A percentile compares a stretch with the other conserved stretches of the same genome.
Evolutionary conservation across 2,888 invertebrate species (phyloP).

Genomic region (Tetragonula carbonaria): DNA sequence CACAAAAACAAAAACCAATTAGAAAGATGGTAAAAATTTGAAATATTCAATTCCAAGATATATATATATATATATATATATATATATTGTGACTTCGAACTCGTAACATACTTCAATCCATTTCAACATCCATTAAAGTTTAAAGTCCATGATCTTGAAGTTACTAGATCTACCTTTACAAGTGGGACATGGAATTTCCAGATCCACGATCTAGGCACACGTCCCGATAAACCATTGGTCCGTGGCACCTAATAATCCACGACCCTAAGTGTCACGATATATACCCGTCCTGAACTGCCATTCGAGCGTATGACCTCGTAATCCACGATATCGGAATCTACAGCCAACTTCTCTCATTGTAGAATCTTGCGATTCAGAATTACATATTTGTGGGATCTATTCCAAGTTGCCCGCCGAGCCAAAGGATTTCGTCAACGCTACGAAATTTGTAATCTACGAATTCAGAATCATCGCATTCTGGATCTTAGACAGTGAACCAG

Average conservation of each 20-base stretch:
- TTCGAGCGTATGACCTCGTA: not conserved
- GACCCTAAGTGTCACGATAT: not conserved
- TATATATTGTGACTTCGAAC: not conserved
- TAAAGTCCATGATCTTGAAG: not conserved
- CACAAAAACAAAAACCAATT: not conserved
- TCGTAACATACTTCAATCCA: not conserved
- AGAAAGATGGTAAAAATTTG: not conserved
- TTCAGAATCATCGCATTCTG: not conserved
- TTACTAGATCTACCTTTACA: not conserved
- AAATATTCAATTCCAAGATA: not conserved
- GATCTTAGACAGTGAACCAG: not conserved
- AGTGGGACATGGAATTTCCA: not conserved
- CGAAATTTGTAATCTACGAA: not conserved
- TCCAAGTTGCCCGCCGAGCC: not conserved
- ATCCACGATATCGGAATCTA: not conserved
- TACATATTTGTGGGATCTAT: not conserved
- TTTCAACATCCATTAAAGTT: not conserved
- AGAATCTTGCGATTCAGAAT: not conserved
- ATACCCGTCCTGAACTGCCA: not conserved
- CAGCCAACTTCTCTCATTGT: not conserved
- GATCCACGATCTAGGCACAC: not conserved
- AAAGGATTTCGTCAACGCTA: not conserved
- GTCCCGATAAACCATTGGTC: not conserved
- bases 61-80: no score
- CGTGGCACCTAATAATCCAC: not conserved